Evolutionary conservation across 2,888 invertebrate species (phyloP).

Genomic region (Lasius platythorax): DNA sequence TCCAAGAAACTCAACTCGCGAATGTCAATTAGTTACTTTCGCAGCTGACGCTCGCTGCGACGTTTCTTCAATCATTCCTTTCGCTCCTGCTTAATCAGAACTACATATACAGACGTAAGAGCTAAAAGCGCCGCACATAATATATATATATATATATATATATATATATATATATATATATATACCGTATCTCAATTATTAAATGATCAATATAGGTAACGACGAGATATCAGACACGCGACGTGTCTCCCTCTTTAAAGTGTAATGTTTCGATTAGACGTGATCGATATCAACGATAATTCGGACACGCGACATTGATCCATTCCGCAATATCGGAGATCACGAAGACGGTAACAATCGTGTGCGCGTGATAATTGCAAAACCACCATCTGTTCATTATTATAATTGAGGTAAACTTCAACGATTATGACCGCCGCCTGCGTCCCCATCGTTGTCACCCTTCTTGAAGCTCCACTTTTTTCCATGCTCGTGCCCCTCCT

Average conservation of each 20-base stretch:
- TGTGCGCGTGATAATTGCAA: neutral
- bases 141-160: neutral
- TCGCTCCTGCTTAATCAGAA: constrained; percentile 3
- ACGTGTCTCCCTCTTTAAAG: neutral
- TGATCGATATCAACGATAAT: constrained; percentile 11
- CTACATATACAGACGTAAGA: constrained; percentile 16
- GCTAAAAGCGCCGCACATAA: neutral
- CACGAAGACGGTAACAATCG: constrained; percentile 3
- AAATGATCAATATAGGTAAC: constrained; percentile 28
- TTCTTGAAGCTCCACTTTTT: constrained; percentile 89
- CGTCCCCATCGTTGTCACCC: constrained; percentile 83
- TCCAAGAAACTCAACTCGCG: neutral
- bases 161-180: no score
- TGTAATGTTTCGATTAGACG: constrained; percentile 19
- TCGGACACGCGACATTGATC: neutral
- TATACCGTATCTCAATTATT: constrained; percentile 16
- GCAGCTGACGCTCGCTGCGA: constrained; percentile 1
- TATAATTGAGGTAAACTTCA: constrained; percentile 12
- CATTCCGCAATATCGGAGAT: neutral
- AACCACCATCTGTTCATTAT: neutral
- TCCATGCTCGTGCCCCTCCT: constrained; percentile 86
- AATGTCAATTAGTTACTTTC: constrained; percentile 25
- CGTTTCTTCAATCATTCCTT: constrained; percentile 10
- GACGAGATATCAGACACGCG: neutral
- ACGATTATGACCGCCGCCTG: constrained; percentile 24